Percentiles rank a stretch among this genome's conserved stretches.
Conservation (phyloP, 2,888 invertebrate genomes). For the Axea sp. region DNA sequence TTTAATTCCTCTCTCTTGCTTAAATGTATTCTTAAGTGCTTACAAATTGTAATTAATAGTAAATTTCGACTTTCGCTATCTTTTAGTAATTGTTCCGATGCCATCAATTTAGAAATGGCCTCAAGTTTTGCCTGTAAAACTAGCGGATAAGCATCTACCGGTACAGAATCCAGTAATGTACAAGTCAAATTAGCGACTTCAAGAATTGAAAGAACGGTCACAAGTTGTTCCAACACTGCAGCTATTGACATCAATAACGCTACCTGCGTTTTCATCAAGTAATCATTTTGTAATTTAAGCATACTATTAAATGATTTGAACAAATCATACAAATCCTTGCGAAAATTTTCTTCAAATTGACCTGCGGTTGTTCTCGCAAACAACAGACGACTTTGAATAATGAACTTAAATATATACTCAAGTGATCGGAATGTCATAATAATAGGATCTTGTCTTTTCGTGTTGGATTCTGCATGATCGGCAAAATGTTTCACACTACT, state of each 20-base stretch:
- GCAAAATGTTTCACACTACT: constrained; percentile 95
- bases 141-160: constrained; percentile 84
- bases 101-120: constrained; percentile 90
- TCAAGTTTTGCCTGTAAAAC: constrained; percentile 90
- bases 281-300: constrained; percentile 85
- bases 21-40: constrained; percentile 91
- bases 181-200: constrained; percentile 90
- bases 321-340: constrained; percentile 89
- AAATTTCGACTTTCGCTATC: constrained; percentile 91
- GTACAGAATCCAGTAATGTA: constrained; percentile 88
- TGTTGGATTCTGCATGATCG: constrained; percentile 88
- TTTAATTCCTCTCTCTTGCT: constrained; percentile 89
- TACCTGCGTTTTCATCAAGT: constrained; percentile 89
- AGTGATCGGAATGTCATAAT: constrained; percentile 94
- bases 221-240: constrained; percentile 90
- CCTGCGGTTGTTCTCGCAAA: constrained; percentile 93
- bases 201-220: constrained; percentile 85
- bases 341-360: constrained; percentile 93
- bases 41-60: constrained; percentile 90
- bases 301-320: constrained; percentile 89
- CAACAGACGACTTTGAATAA: constrained; percentile 91
- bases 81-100: constrained; percentile 85
- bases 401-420: constrained; percentile 95
- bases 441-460: constrained; percentile 93
- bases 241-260: constrained; percentile 90